These are phyloP conservation scores for Eledona agricola DNA, from an alignment of 2,888 invertebrate species.

Conservation along the genomic window DNA sequence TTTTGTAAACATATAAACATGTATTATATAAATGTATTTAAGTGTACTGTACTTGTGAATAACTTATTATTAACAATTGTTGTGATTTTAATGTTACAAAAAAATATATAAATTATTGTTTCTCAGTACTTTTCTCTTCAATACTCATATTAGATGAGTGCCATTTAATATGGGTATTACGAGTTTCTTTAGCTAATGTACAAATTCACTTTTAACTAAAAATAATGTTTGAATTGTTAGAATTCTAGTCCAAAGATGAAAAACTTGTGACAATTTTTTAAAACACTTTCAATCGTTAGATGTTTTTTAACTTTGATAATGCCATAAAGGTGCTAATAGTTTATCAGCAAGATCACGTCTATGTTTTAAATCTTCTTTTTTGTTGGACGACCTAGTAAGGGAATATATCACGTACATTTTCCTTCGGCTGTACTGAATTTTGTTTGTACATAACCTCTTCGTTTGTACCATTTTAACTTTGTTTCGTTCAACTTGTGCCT, in stretches of 20 bases:
- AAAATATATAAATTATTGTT: slow-evolving; percentile 27
- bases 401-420: slow-evolving; percentile 5
- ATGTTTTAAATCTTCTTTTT: slow-evolving; percentile 16
- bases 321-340: slow-evolving; percentile 30
- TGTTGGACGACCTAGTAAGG: too few species aligned
- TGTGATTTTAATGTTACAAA: slow-evolving; percentile 39
- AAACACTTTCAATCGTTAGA: slow-evolving; percentile 30
- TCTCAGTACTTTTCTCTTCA: slow-evolving; percentile 23
- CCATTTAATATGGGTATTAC: slow-evolving; percentile 25
- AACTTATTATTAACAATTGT: slow-evolving; percentile 38
- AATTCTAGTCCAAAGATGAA: slow-evolving; percentile 49
- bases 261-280: slow-evolving; percentile 41
- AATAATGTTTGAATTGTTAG: slow-evolving; percentile 37
- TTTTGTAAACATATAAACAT: slow-evolving; percentile 33
- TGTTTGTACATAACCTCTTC: slow-evolving; percentile 28
- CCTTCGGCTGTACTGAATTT: slow-evolving; percentile 20
- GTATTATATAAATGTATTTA: slow-evolving; percentile 39
- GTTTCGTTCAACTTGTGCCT: slow-evolving; percentile 56
- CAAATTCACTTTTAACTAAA: slow-evolving; percentile 34
- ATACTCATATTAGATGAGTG: slow-evolving; percentile 19
- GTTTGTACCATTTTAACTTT: slow-evolving; percentile 36
- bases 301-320: slow-evolving; percentile 18
- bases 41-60: slow-evolving; percentile 40
- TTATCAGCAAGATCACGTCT: slow-evolving; percentile 21
- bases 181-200: slow-evolving; percentile 30